Evolutionary conservation across 2,888 invertebrate species (phyloP).

Genomic region (Lottia gigantea): DNA sequence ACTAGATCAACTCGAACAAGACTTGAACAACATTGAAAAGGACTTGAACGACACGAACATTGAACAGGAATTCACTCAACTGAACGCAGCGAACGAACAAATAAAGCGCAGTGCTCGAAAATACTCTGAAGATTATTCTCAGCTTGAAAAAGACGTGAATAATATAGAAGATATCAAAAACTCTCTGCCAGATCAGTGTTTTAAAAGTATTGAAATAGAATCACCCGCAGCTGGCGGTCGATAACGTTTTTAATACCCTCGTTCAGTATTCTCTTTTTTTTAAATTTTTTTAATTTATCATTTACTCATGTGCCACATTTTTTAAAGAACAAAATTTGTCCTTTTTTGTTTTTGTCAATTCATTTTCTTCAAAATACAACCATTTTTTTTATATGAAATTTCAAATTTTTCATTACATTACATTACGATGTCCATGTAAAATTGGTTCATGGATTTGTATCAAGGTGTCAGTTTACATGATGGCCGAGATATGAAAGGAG

Average conservation of each 20-base stretch:
- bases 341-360: no score
- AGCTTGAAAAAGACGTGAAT: constrained; percentile 55
- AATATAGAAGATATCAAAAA: constrained; percentile 63
- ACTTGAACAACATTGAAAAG: constrained; percentile 61
- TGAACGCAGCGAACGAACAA: constrained; percentile 43
- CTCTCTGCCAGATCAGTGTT: constrained; percentile 62
- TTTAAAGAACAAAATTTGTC: no score
- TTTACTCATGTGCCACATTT: not conserved
- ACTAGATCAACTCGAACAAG: constrained; percentile 65
- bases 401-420: no score
- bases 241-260: not conserved
- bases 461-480: no score
- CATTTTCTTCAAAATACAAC: no score
- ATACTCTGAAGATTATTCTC: constrained; percentile 51
- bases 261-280: no score
- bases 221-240: constrained; percentile 26
- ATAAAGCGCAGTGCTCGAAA: constrained; percentile 44
- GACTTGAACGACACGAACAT: constrained; percentile 54
- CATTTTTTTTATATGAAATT: no score
- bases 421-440: no score
- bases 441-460: no score
- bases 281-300: constrained; percentile 1
- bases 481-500: no score
- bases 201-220: constrained; percentile 57
- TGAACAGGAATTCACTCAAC: constrained; percentile 49